These are phyloP conservation scores for Agrypnus murinus DNA, from an alignment of 2,888 invertebrate genomes.

Conservation along the genomic window DNA sequence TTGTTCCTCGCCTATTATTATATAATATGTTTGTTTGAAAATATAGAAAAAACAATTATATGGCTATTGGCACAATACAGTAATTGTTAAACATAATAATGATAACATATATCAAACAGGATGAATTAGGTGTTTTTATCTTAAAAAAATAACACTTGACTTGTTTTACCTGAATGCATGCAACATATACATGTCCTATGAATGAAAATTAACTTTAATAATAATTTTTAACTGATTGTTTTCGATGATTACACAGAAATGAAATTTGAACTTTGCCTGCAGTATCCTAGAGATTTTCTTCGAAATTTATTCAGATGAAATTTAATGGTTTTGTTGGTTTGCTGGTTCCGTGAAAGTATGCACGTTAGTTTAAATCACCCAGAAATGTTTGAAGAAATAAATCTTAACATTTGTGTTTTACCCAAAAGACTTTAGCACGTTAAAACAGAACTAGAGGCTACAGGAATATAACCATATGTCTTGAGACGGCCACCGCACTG, in stretches of 20 bases:
- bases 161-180: not conserved
- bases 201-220: too few species aligned
- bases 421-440: constrained; percentile 60
- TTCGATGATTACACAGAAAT: too few species aligned
- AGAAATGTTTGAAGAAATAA: constrained; percentile 19
- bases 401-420: constrained; percentile 22
- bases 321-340: too few species aligned
- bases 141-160: constrained; percentile 1
- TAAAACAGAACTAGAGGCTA: constrained; percentile 61
- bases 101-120: not conserved
- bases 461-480: constrained; percentile 61
- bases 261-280: too few species aligned
- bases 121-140: constrained; percentile 1
- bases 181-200: too few species aligned
- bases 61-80: constrained; percentile 6
- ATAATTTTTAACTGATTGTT: too few species aligned
- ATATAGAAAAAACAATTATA: constrained; percentile 21
- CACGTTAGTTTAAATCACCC: not conserved
- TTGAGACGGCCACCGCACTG: constrained; percentile 61
- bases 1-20: constrained; percentile 14
- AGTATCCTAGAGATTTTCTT: too few species aligned
- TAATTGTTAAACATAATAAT: constrained; percentile 16
- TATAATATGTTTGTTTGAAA: constrained; percentile 14
- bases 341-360: not conserved
- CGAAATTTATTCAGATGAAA: too few species aligned